Base-by-base conservation (phyloP, 2,888 invertebrate species). In the Acleris laterana region DNA sequence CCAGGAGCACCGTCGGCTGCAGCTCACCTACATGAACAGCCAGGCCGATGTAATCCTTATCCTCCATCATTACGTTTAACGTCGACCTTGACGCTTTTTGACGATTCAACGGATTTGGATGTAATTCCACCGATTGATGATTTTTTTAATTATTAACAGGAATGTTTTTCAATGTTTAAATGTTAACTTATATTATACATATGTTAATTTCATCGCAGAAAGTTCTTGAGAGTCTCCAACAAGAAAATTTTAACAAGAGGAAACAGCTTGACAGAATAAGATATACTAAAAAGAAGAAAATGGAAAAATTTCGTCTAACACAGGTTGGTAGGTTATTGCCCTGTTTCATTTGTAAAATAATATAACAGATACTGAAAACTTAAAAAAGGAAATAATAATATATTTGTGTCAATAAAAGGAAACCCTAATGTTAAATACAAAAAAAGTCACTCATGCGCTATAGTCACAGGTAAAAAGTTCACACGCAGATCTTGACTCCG, bases 231-330 rank as follows among this genome's bases (percentile, higher is more conserved):
- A 93, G 93, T 69, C 88, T 95, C 48, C 91, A 94, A 70, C 95
- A 95, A 79, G 94, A 94, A 70, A 95, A 94, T 78, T 95, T 95
- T 69, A 92, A 93, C 59, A 94, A 94, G 75, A 88, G 94, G 53
- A 95, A 95, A 76, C 93, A 94, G 70, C 83, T 95, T 28, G 95
- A 95, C 74, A 90, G 94, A 68, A 90, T 95, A 20, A 83, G 89
- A 70, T 95, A 94, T 67, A 90, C 91, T 16, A 95, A 95, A 80
- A 94, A 94, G 71, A 90, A 90, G 75, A 94, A 94, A 80, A 94
- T 95, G 84, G 93, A 94, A 71, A 87, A 84, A 68, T 93, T 95
- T 74, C 93, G 94, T 11, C 81, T 90, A 53, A 84, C 94, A 32
- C 94, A 95, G 92, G 95, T 95, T 85, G 59, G 42, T 65, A 59